phyloP scores from a whole-genome alignment of 2,888 invertebrate species.

The Pomacea canaliculata region DNA sequence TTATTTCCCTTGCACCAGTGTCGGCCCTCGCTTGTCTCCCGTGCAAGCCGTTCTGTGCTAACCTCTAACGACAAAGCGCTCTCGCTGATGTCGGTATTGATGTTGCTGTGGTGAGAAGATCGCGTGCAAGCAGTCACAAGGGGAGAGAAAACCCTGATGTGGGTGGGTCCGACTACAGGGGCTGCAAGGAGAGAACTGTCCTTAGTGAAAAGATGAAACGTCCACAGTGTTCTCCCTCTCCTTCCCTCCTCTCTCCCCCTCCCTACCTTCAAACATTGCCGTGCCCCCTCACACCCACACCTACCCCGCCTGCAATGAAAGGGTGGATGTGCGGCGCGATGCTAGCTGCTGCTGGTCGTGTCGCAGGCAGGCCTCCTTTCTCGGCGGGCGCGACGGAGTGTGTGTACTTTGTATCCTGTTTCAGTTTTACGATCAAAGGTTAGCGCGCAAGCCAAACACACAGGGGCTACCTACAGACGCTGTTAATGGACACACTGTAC shows the following conservation, averaged over 20 bases:
- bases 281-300: neutral
- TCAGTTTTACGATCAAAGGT: constrained; percentile 15
- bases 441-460: neutral
- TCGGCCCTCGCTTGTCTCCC: too few species aligned
- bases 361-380: neutral
- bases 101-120: too few species aligned
- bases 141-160: neutral
- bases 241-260: neutral
- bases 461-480: neutral
- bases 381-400: neutral
- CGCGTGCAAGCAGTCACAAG: neutral
- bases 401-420: constrained; percentile 5
- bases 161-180: neutral
- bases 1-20: too few species aligned
- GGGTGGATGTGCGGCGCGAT: neutral
- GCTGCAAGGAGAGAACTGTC: neutral
- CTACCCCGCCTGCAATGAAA: neutral
- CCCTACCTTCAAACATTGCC: neutral
- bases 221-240: neutral
- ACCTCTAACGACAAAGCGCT: too few species aligned
- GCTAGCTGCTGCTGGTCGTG: neutral
- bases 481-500: neutral
- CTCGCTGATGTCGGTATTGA: too few species aligned
- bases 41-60: too few species aligned
- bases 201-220: neutral